Evolutionary conservation across 2,797 vertebrate species (phyloP), one percentile per base, ranked within the genome.

Genomic region (Percopsis omiscomaycus): DNA sequence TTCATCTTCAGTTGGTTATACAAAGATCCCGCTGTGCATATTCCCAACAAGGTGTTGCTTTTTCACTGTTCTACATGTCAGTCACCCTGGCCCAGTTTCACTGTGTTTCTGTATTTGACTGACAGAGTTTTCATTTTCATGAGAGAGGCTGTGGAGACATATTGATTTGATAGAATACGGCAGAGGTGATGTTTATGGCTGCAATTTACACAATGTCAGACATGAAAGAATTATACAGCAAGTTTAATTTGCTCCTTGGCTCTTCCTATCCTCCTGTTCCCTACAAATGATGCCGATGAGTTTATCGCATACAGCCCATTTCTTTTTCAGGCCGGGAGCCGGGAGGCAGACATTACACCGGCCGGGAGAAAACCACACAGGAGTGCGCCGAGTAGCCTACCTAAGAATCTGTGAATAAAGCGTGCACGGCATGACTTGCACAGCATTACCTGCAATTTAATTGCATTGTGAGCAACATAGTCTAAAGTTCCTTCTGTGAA

Each of bases 1-100:
- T 77, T 81, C 69, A 86, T 87, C 63, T 76, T 69, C 44, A 55
- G 55, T 57, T 57, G 16, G 80, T 82, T 79, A 73, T 73, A 81
- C 80, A 53, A 79, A 77, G 73, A 67, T 83, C 81, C 82, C 66
- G 75, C 37, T 59, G 71, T 72, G 64, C 60, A 64, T 71, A 45
- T 74, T 78, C 65, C 66, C 68, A 63, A 57, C 52, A 65, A 78
- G 69, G 55, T 68, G 75, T 72, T 65, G 42, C 66, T 68, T 79
- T 71, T 53, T 73, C 32, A 64, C 72, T 59, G 55, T 66, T 60
- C 73, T 66, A 22, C 75, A 64, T 79, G 84, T 88, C 87, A 85
- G 67, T 88, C 89, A 86, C 70, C 58, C 69, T 84, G 84, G 81
- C 87, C 84, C 84, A 88, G 69, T 85, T 89, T 81, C 67, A 73